These are phyloP conservation scores for Apeira syringaria DNA, from an alignment of 2,888 invertebrate species.

Conservation along the genomic window DNA sequence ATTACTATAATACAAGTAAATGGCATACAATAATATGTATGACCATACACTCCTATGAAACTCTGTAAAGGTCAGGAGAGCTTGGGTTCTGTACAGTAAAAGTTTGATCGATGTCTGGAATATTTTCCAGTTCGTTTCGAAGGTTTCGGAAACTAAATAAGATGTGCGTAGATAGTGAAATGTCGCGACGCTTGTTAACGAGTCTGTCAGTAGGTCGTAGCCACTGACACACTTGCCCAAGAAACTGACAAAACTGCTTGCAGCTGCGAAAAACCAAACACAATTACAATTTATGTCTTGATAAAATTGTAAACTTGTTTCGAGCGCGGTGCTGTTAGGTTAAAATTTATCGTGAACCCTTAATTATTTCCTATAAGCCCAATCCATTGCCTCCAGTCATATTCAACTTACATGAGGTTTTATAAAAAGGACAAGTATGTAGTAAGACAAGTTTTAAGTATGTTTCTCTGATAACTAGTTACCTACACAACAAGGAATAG, in stretches of 20 bases:
- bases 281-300: slow-evolving; percentile 31
- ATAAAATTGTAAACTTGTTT: slow-evolving; percentile 25
- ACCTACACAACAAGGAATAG: too few species aligned
- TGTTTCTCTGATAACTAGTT: too few species aligned
- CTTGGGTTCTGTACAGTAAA: background rate
- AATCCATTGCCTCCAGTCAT: background rate
- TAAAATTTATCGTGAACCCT: slow-evolving; percentile 3
- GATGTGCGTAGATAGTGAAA: slow-evolving; percentile 63
- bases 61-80: too few species aligned
- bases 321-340: slow-evolving; percentile 8
- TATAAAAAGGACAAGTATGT: too few species aligned
- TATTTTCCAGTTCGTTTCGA: slow-evolving; percentile 27
- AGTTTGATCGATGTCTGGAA: slow-evolving; percentile 11
- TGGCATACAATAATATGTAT: too few species aligned
- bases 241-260: slow-evolving; percentile 59
- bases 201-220: slow-evolving; percentile 67
- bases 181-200: slow-evolving; percentile 49
- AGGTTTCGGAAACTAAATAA: slow-evolving; percentile 38
- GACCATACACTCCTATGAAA: too few species aligned
- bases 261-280: slow-evolving; percentile 51
- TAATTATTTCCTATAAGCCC: slow-evolving; percentile 7
- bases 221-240: slow-evolving; percentile 67
- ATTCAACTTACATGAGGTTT: background rate
- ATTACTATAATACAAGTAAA: too few species aligned
- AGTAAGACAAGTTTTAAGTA: too few species aligned